Conservation (phyloP, 2,888 invertebrate species). For the Achlya flavicornis region DNA sequence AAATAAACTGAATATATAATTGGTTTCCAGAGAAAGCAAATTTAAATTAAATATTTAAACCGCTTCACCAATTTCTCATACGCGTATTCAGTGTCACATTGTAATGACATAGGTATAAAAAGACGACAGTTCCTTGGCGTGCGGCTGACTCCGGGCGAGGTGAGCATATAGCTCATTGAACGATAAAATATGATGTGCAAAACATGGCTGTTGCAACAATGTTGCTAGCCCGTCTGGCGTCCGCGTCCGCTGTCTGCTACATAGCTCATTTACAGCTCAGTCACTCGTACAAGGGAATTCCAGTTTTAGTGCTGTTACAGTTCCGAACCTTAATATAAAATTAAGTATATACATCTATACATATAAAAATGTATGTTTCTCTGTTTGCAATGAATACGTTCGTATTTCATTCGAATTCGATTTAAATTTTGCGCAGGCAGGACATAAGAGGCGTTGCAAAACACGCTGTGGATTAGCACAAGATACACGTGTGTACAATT, state of each 20-base stretch:
- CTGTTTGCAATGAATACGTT: too few species aligned
- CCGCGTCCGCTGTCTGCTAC: neutral
- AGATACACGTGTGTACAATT: too few species aligned
- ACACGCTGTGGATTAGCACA: too few species aligned
- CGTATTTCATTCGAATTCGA: too few species aligned
- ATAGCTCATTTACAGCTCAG: constrained; percentile 17
- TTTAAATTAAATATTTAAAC: neutral
- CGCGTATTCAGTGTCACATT: constrained; percentile 26
- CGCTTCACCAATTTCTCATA: neutral
- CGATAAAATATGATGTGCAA: constrained; percentile 62
- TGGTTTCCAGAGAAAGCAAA: neutral
- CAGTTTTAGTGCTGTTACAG: neutral
- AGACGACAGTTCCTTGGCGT: neutral
- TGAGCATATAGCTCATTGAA: constrained; percentile 46
- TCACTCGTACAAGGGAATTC: neutral
- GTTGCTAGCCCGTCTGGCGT: constrained; percentile 24
- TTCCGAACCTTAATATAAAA: too few species aligned
- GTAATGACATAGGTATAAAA: constrained; percentile 47
- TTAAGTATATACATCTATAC: too few species aligned
- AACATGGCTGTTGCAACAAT: constrained; percentile 21
- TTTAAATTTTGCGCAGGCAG: too few species aligned
- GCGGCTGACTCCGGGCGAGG: constrained; percentile 16
- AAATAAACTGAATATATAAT: neutral
- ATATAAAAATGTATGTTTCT: too few species aligned
- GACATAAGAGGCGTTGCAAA: too few species aligned